Conservation (phyloP, 2,888 invertebrate species). For the Tetranychus piercei region DNA sequence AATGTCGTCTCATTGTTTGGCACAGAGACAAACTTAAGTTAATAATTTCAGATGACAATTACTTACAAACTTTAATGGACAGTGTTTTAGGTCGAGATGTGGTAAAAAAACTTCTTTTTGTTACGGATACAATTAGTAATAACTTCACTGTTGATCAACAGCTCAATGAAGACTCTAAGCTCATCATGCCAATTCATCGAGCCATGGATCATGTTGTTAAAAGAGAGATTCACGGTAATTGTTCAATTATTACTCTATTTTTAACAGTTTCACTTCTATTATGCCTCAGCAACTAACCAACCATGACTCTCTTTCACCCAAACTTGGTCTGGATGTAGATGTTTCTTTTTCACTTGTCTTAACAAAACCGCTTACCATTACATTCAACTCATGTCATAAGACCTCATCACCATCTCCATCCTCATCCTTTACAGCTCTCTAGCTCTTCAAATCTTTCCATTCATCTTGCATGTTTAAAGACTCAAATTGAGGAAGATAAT, state of each 20-base stretch:
- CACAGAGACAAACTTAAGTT: conserved; percentile 66
- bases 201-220: conserved; percentile 21
- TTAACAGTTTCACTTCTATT: not conserved
- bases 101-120: conserved; percentile 69
- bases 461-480: no score
- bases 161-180: conserved; percentile 15
- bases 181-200: conserved; percentile 17
- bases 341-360: not conserved
- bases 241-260: not conserved
- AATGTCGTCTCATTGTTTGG: conserved; percentile 61
- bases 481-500: not conserved
- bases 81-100: conserved; percentile 66
- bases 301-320: not conserved
- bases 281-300: not conserved
- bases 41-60: conserved; percentile 55
- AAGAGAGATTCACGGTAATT: conserved; percentile 19
- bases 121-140: conserved; percentile 31
- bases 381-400: no score
- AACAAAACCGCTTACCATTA: not conserved
- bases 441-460: no score
- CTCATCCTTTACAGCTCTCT: no score
- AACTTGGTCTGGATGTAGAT: not conserved
- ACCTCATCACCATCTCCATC: no score
- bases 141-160: conserved; percentile 19
- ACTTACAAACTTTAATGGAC: conserved; percentile 65